Base-by-base conservation (phyloP, 2,888 invertebrate genomes). In the Agrilus mali region DNA sequence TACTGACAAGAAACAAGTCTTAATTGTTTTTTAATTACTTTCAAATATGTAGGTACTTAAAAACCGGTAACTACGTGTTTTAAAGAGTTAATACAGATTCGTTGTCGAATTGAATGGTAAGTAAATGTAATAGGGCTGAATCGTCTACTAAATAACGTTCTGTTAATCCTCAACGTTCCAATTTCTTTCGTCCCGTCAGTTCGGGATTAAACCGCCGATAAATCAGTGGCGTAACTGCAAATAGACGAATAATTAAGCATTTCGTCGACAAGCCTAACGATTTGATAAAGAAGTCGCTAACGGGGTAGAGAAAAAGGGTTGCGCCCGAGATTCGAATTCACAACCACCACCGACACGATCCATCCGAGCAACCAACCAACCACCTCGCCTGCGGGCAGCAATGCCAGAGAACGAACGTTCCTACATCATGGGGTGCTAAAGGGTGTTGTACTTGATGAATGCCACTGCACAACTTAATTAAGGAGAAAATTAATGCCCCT, bases 211-310 rank as follows among this genome's bases (percentile, higher is more conserved):
- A 53, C 50, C 44, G 49, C 44, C 50, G 51, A 59, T 62, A 62
- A 62, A 61, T 61, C 60, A 55, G 47, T 36, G 39, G 36, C 43
- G 47, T 45, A 47, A 47, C 50, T 48, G 53, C 56, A 61, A 63
- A 63, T 60, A 60, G 57, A 59, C 56, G 61, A 61, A 63, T 65
- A 64, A 64, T 64, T 65, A 63, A 65, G 60, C 60, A 53, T 50
- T 52, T 46, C 54, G 56, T 59, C 60, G 63, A 65, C 64, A 63
- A 59, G 55, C 50, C 58, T 63, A 65, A 64, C 64, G 64, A 65
- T 58, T 61, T 60, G 65, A 65, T 64, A 64, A 65, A 63, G 64
- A 64, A 65, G 60, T 61, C 59, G 53, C 48, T 51, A 55, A 55
- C 47, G 46, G 55, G 48, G 54, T 50, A 52, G 47, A 50, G 47